A percentile compares a stretch with the other conserved stretches of the same genome.
Conservation (phyloP, 2,888 invertebrate species). For the Hermodice carunculata region DNA sequence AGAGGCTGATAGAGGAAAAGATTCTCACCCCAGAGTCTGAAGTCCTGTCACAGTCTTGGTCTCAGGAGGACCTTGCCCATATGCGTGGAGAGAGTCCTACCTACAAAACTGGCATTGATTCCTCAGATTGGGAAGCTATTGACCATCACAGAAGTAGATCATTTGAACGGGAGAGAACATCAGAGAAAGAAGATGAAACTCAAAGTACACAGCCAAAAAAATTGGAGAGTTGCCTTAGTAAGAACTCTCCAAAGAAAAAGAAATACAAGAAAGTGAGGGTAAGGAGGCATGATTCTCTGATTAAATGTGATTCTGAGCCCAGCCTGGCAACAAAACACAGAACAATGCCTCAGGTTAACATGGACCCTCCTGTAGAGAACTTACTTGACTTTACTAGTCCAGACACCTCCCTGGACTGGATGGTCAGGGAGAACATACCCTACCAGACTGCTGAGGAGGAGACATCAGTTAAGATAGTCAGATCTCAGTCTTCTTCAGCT, state of each 20-base stretch:
- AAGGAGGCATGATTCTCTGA: constrained; percentile 28
- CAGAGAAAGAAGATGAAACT: constrained; percentile 20
- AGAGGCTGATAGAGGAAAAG: constrained; percentile 43
- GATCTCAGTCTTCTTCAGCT: too few species aligned
- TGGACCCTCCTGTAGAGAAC: too few species aligned
- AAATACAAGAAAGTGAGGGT: constrained; percentile 29
- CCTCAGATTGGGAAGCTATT: constrained; percentile 47
- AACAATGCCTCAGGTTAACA: too few species aligned
- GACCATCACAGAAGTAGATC: constrained; percentile 49
- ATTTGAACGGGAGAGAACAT: constrained; percentile 40
- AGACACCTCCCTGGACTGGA: too few species aligned
- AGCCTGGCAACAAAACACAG: too few species aligned
- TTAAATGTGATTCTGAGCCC: constrained; percentile 14
- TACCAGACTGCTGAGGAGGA: too few species aligned
- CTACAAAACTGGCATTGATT: constrained; percentile 48
- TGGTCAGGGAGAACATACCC: too few species aligned
- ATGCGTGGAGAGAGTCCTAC: not conserved
- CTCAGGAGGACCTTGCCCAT: not conserved
- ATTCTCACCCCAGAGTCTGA: constrained; percentile 45
- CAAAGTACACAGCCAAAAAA: not conserved
- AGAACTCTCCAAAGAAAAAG: constrained; percentile 10
- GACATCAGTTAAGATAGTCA: too few species aligned
- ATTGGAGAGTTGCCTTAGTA: not conserved
- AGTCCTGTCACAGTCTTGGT: constrained; percentile 38
- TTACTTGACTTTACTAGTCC: too few species aligned